Conservation (phyloP, 1,140 invertebrate genomes). For the Cherax quadricarinatus region DNA sequence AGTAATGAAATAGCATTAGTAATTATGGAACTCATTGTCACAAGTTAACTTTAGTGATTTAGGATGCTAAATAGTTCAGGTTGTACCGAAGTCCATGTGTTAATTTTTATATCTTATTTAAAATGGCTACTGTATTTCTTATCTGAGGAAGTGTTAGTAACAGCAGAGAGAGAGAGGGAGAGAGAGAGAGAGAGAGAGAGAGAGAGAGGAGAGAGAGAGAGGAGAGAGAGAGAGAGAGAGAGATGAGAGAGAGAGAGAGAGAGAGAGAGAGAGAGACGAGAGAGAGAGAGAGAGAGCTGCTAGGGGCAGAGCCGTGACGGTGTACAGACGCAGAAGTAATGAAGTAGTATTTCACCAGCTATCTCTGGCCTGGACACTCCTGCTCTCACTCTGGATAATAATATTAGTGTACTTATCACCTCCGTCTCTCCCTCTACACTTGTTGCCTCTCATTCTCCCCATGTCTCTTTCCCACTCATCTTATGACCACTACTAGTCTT, state of each 20-base stretch:
- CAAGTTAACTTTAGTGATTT: too few relatives aligned
- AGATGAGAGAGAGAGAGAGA: conserved; percentile 3
- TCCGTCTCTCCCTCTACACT: background rate
- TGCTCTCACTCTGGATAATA: background rate
- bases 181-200: conserved; percentile 42
- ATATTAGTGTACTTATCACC: background rate
- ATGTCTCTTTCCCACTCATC: background rate
- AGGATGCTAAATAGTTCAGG: too few relatives aligned
- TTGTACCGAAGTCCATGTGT: too few relatives aligned
- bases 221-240: background rate
- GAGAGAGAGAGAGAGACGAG: conserved; percentile 30
- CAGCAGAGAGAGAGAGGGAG: conserved; percentile 24
- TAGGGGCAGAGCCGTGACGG: background rate
- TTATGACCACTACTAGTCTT: background rate
- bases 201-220: background rate
- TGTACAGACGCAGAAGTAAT: background rate
- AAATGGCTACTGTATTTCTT: too few relatives aligned
- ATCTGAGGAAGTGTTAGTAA: background rate
- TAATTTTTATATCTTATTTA: too few relatives aligned
- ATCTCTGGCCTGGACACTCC: background rate
- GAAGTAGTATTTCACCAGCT: background rate
- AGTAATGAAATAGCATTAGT: too few relatives aligned
- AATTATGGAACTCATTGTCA: too few relatives aligned
- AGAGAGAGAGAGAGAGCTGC: background rate
- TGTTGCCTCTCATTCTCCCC: background rate